Evolutionary conservation across 2,888 invertebrate species (phyloP).

Genomic region (Orthosia incerta): DNA sequence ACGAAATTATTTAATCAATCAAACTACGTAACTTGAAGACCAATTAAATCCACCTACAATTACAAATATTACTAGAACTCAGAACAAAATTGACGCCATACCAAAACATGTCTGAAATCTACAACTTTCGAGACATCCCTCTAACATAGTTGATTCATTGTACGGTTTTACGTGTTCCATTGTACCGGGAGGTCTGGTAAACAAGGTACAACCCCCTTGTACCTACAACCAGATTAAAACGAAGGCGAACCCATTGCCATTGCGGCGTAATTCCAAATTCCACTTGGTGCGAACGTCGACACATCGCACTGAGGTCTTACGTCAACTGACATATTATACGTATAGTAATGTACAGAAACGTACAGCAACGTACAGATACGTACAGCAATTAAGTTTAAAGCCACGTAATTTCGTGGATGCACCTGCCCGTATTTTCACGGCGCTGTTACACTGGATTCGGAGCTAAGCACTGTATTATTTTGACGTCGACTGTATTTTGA

Average conservation of each 20-base stretch:
- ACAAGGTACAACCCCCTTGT: constrained; percentile 25
- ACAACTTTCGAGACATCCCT: constrained; percentile 24
- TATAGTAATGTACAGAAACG: constrained; percentile 24
- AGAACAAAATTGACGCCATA: constrained; percentile 13
- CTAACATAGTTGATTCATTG: constrained; percentile 54
- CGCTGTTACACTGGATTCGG: constrained; percentile 67
- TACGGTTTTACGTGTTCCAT: constrained; percentile 35
- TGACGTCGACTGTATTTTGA: constrained; percentile 66
- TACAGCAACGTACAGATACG: constrained; percentile 56
- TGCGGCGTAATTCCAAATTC: constrained; percentile 77
- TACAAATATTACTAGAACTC: constrained; percentile 2
- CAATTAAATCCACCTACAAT: constrained; percentile 4
- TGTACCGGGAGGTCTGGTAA: constrained; percentile 37
- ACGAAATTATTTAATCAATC: neutral
- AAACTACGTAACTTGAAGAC: neutral
- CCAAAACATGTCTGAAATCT: constrained; percentile 1
- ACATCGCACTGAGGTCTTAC: constrained; percentile 71
- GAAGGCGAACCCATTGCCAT: constrained; percentile 68
- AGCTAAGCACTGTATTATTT: constrained; percentile 71
- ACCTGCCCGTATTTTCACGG: constrained; percentile 81
- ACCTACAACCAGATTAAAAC: constrained; percentile 70
- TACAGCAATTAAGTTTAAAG: constrained; percentile 78
- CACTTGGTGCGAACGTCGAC: constrained; percentile 71
- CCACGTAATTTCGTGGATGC: constrained; percentile 80
- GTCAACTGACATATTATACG: constrained; percentile 63